Percentiles rank a stretch among this genome's conserved stretches.
These are phyloP conservation scores for Charanyca ferruginea DNA, from an alignment of 2,888 invertebrate species.

Conservation along the genomic window DNA sequence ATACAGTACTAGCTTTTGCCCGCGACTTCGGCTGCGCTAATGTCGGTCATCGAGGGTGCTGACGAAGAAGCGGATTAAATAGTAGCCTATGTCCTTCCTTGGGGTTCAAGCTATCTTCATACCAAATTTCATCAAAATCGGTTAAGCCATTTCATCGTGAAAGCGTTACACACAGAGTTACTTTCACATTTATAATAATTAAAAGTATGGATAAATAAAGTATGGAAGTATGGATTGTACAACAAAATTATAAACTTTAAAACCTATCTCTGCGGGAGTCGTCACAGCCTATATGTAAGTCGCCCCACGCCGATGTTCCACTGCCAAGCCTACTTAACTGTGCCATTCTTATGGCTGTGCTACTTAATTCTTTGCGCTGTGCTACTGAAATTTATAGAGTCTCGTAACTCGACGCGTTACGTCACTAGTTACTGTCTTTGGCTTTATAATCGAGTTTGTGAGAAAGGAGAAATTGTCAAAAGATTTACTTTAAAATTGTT, in stretches of 20 bases:
- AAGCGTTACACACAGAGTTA: too few species aligned
- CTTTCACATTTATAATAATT: too few species aligned
- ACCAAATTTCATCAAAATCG: too few species aligned
- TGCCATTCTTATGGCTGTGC: constrained; percentile 13
- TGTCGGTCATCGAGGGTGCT: too few species aligned
- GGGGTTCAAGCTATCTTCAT: too few species aligned
- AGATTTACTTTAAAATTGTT: constrained; percentile 19
- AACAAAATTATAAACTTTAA: constrained; percentile 5
- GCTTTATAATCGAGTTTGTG: constrained; percentile 25
- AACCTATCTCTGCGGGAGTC: constrained; percentile 26
- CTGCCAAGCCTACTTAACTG: constrained; percentile 50
- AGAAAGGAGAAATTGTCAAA: constrained; percentile 18
- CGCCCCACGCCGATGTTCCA: constrained; percentile 20
- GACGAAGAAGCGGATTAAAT: too few species aligned
- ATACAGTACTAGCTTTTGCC: too few species aligned
- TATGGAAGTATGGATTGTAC: too few species aligned
- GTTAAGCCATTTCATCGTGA: too few species aligned
- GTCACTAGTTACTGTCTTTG: constrained; percentile 25
- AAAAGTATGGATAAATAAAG: too few species aligned
- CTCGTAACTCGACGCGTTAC: constrained; percentile 25
- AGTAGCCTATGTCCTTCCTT: too few species aligned
- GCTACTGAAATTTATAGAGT: constrained; percentile 29
- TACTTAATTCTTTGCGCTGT: constrained; percentile 38
- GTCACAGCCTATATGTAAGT: constrained; percentile 30
- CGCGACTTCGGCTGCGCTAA: too few species aligned